phyloP scores from a whole-genome alignment of 2,113 vertebrate genomes.

The Cinclus cinclus region DNA sequence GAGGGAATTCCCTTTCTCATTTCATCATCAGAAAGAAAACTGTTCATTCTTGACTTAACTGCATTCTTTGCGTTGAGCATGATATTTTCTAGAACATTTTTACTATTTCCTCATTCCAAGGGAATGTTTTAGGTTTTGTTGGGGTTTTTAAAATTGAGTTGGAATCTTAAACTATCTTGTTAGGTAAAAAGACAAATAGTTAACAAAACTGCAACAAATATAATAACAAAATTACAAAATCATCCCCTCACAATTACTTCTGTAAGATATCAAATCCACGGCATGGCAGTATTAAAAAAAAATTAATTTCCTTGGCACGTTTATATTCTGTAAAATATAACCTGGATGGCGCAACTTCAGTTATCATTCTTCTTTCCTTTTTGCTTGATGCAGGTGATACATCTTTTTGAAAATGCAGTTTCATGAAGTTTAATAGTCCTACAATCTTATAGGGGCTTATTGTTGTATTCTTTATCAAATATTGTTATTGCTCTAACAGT shows the following conservation, averaged over 20 bases:
- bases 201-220: neutral
- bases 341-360: neutral
- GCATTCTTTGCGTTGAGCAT: neutral
- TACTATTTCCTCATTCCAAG: neutral
- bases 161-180: neutral
- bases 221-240: neutral
- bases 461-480: neutral
- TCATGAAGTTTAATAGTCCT: neutral
- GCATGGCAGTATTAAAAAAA: neutral
- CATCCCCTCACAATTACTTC: neutral
- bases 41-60: neutral
- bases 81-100: neutral
- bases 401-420: neutral
- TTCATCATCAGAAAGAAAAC: neutral
- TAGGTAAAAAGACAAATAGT: neutral
- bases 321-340: neutral
- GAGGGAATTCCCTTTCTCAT: neutral
- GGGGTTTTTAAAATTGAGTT: neutral
- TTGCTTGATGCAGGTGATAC: neutral
- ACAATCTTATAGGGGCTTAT: neutral
- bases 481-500: neutral
- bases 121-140: neutral
- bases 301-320: neutral
- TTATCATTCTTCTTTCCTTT: neutral
- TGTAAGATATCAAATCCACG: neutral